A percentile compares a stretch with the other conserved stretches of the same genome.
These are phyloP conservation scores for Esox lucius DNA, from an alignment of 2,797 vertebrate species.

Conservation along the genomic window DNA sequence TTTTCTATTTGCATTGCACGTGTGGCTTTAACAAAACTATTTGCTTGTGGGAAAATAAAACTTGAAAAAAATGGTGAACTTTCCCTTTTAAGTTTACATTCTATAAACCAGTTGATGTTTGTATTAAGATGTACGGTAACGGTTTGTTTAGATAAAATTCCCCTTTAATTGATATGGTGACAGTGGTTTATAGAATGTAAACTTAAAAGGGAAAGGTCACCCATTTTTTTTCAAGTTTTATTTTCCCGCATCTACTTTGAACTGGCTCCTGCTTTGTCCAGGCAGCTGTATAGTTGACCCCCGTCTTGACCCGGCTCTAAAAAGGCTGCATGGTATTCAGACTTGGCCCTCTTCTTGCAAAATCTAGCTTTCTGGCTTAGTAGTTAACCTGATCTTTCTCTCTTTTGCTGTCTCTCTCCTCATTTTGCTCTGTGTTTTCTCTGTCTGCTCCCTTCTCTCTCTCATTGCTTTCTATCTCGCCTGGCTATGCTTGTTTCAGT, in stretches of 20 bases:
- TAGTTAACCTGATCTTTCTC: not conserved
- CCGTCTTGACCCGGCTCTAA: not conserved
- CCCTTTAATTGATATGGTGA: not conserved
- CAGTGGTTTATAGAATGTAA: too few species aligned
- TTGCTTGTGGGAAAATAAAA: too few species aligned
- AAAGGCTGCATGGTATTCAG: not conserved
- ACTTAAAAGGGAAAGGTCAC: too few species aligned
- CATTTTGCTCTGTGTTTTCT: not conserved
- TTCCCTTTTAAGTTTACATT: too few species aligned
- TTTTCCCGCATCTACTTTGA: not conserved
- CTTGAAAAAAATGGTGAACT: too few species aligned
- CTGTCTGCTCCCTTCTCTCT: not conserved
- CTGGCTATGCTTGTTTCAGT: not conserved
- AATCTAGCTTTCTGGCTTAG: not conserved
- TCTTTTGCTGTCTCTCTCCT: not conserved
- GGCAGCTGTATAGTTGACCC: not conserved
- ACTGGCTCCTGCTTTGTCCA: not conserved
- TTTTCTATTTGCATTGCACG: too few species aligned
- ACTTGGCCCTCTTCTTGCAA: not conserved
- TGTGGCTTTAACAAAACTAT: too few species aligned
- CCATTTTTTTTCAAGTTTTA: too few species aligned
- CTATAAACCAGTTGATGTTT: too few species aligned
- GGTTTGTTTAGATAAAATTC: too few species aligned
- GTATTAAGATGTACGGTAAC: too few species aligned
- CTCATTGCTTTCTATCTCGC: not conserved